Evolutionary conservation across 53 echinoderm and acorn worm genomes (phyloP).

Genomic region (Henricia sp.): DNA sequence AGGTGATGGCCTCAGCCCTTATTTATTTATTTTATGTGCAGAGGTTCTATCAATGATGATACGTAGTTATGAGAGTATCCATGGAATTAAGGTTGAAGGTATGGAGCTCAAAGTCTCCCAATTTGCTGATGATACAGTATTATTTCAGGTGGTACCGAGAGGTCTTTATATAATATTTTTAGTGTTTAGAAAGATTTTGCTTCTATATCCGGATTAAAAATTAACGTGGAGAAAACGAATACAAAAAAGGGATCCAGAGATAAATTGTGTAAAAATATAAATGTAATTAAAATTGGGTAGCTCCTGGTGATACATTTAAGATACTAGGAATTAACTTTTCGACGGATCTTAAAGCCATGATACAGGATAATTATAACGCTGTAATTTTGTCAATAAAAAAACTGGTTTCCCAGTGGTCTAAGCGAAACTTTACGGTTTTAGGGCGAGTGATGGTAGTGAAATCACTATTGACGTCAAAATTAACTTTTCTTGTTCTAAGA

Average conservation of each 20-base stretch:
- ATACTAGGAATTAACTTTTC: no score
- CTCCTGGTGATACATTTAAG: no score
- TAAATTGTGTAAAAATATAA: background rate
- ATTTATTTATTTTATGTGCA: background rate
- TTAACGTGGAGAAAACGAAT: background rate
- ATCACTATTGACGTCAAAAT: slow-evolving; percentile 5
- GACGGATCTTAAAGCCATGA: no score
- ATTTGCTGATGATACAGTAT: slow-evolving; percentile 6
- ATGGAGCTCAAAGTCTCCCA: background rate
- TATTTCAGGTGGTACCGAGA: no score
- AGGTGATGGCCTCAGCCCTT: slow-evolving; percentile 5
- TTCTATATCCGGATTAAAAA: background rate
- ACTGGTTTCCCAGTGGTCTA: no score
- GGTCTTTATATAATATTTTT: no score
- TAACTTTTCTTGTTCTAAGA: background rate
- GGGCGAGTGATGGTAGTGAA: no score
- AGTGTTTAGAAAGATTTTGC: no score
- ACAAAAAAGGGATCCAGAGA: background rate
- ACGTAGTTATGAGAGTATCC: background rate
- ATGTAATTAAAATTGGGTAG: background rate
- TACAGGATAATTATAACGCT: no score
- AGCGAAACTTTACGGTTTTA: no score
- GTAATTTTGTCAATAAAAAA: no score
- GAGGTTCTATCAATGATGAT: background rate
- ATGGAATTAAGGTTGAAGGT: background rate